A percentile compares a stretch with the other conserved stretches of the same genome.
phyloP scores from a whole-genome alignment of 2,113 vertebrate species.

The Axis porcinus region DNA sequence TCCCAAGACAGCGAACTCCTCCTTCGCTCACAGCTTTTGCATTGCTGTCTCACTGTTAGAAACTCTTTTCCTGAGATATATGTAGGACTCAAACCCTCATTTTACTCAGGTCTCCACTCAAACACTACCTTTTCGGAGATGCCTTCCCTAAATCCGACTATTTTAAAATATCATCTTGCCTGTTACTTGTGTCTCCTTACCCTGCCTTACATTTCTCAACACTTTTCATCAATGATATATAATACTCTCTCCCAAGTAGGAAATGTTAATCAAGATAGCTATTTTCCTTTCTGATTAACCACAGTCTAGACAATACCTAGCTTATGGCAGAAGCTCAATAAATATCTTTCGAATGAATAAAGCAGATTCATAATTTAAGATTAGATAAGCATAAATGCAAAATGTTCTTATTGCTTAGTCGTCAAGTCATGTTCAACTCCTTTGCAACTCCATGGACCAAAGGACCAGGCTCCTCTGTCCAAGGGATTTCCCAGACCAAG shows the following conservation, averaged over 20 bases:
- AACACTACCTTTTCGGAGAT: neutral
- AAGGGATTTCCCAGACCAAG: neutral
- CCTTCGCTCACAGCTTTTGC: neutral
- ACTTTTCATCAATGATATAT: neutral
- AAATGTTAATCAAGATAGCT: neutral
- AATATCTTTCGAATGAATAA: neutral
- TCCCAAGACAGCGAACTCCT: neutral
- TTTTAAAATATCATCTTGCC: neutral
- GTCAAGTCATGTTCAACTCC: neutral
- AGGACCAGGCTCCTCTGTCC: neutral
- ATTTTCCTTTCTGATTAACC: neutral
- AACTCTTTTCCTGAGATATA: neutral
- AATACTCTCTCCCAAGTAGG: neutral
- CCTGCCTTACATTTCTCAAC: neutral
- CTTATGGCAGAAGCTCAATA: neutral
- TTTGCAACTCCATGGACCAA: neutral
- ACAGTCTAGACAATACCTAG: neutral
- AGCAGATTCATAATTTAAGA: neutral
- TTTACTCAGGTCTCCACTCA: neutral
- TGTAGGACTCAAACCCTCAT: neutral
- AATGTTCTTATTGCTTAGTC: neutral
- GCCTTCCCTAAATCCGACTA: neutral
- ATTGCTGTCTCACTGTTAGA: neutral
- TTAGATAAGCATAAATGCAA: neutral
- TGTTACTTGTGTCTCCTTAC: neutral